Evolutionary conservation across 2,888 invertebrate genomes (phyloP).

Genomic region (Drosophila mercatorum): DNA sequence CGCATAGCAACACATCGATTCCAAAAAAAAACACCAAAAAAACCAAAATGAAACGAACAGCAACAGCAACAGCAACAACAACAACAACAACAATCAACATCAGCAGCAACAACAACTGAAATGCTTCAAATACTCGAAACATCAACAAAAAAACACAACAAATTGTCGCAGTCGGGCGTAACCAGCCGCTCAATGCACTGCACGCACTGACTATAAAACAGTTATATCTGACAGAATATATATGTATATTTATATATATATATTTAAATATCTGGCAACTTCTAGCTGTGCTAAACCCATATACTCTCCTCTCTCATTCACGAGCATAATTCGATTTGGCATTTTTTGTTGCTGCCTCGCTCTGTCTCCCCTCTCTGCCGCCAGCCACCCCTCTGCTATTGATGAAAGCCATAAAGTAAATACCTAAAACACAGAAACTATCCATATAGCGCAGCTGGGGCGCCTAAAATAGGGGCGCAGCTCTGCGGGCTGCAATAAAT

Average conservation of each 20-base stretch:
- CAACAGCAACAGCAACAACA: conserved; percentile 8
- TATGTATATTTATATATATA: too few species aligned
- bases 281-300: neutral
- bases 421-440: conserved; percentile 46
- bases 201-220: neutral
- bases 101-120: conserved; percentile 19
- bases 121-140: conserved; percentile 29
- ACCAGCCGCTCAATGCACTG: conserved; percentile 1
- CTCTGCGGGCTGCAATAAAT: conserved; percentile 31
- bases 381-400: conserved; percentile 27
- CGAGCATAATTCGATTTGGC: conserved; percentile 3
- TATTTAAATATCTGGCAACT: neutral
- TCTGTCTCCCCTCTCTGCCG: neutral
- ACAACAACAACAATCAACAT: conserved; percentile 32
- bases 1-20: conserved; percentile 62
- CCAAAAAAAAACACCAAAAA: neutral
- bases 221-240: neutral
- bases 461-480: conserved; percentile 10
- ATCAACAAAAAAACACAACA: conserved; percentile 46
- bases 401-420: conserved; percentile 63
- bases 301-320: neutral
- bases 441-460: conserved; percentile 3
- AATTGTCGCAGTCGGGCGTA: neutral
- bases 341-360: neutral
- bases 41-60: conserved; percentile 3